Percentiles rank a stretch among this genome's conserved stretches.
These are phyloP conservation scores for Natrix natrix DNA, from an alignment of 2,797 vertebrate genomes.

Conservation along the genomic window DNA sequence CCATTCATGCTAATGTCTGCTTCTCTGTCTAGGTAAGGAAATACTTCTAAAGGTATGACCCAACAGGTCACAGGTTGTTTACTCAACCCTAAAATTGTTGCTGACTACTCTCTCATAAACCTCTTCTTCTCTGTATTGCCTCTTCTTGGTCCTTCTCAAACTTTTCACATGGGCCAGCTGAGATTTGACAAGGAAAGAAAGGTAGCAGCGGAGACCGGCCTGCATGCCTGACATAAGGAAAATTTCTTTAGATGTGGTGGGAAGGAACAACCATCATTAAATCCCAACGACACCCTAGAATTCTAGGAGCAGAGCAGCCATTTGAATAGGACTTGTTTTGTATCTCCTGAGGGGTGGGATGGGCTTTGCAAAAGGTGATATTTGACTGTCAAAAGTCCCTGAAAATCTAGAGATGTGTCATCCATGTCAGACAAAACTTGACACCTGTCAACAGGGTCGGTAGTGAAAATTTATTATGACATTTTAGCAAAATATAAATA, in stretches of 20 bases:
- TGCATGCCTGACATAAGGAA: neutral
- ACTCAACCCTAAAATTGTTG: neutral
- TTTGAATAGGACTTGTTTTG: neutral
- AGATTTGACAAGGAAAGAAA: neutral
- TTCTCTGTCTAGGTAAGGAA: neutral
- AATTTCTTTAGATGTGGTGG: neutral
- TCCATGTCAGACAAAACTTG: neutral
- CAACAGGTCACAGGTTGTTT: neutral
- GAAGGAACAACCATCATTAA: neutral
- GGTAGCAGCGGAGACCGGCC: neutral
- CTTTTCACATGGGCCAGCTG: neutral
- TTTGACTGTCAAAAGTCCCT: neutral
- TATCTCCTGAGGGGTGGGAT: neutral
- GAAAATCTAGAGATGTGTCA: neutral
- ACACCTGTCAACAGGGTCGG: neutral
- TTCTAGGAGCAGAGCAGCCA: neutral
- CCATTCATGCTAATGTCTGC: neutral
- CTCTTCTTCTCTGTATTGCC: neutral
- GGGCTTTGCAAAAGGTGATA: neutral
- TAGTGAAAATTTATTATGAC: neutral
- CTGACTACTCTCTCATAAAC: neutral
- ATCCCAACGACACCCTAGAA: neutral
- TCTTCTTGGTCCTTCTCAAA: neutral
- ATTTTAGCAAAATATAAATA: neutral
- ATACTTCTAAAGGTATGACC: neutral